A percentile compares a stretch with the other conserved stretches of the same genome.
Conservation (phyloP, 2,888 invertebrate genomes). For the Macrosiphum euphorbiae region DNA sequence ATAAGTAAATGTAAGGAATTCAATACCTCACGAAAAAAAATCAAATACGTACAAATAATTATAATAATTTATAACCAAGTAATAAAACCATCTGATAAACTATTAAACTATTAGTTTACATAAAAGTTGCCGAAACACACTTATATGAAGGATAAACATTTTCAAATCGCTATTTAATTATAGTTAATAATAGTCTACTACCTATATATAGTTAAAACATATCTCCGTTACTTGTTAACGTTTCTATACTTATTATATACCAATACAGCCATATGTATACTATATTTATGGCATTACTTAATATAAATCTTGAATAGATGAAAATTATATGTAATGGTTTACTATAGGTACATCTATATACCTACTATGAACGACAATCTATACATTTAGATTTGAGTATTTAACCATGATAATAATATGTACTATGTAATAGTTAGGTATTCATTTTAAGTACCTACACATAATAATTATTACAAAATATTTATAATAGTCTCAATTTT, state of each 20-base stretch:
- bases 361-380: background rate
- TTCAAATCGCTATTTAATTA: slow-evolving; percentile 31
- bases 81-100: slow-evolving; percentile 24
- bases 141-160: background rate
- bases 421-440: background rate
- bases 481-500: background rate
- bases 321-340: background rate
- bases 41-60: slow-evolving; percentile 14
- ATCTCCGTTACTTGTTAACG: background rate
- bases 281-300: background rate
- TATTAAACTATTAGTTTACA: slow-evolving; percentile 40
- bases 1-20: background rate
- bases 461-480: background rate
- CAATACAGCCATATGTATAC: background rate
- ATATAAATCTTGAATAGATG: background rate
- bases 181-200: slow-evolving; percentile 17
- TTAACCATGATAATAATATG: background rate
- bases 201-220: slow-evolving; percentile 16
- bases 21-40: background rate
- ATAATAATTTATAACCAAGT: background rate
- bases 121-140: background rate
- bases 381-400: background rate
- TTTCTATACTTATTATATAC: background rate
- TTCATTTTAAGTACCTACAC: background rate
- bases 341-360: background rate